phyloP scores from a whole-genome alignment of 23 tunicate species.

The Trididemnum clinides region DNA sequence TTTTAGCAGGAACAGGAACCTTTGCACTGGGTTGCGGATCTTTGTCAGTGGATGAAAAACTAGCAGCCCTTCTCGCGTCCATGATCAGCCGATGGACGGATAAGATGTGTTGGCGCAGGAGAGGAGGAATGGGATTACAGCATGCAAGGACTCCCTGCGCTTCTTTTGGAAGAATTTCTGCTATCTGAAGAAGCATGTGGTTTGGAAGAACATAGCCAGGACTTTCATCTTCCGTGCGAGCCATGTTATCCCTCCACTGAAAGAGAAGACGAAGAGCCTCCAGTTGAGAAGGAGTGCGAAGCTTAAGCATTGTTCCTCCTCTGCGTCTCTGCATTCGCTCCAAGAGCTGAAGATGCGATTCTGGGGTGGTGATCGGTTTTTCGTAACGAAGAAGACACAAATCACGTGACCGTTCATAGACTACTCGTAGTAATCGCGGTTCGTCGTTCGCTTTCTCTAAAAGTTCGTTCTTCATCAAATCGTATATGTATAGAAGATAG shows the following conservation, averaged over 20 bases:
- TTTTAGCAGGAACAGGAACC: conserved; percentile 77
- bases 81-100: conserved; percentile 71
- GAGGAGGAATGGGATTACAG: conserved; percentile 89
- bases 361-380: conserved; percentile 57
- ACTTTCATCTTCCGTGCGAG: conserved; percentile 94
- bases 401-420: conserved; percentile 49
- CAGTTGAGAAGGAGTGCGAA: conserved; percentile 61
- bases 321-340: conserved; percentile 37
- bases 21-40: background rate
- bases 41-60: background rate
- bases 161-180: conserved; percentile 93
- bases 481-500: conserved; percentile 91
- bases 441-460: conserved; percentile 43
- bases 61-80: conserved; percentile 53
- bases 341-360: conserved; percentile 59
- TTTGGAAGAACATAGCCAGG: conserved; percentile 94
- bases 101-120: conserved; percentile 75
- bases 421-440: conserved; percentile 41
- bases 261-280: conserved; percentile 80
- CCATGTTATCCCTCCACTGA: conserved; percentile 89
- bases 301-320: conserved; percentile 15
- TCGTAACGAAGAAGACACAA: conserved; percentile 68
- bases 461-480: conserved; percentile 74
- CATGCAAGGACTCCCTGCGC: conserved; percentile 90
- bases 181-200: conserved; percentile 98